A percentile compares a stretch with the other conserved stretches of the same genome.
These are phyloP conservation scores for Todiramphus saurophagus DNA, from an alignment of 2,113 vertebrate species.

Conservation along the genomic window DNA sequence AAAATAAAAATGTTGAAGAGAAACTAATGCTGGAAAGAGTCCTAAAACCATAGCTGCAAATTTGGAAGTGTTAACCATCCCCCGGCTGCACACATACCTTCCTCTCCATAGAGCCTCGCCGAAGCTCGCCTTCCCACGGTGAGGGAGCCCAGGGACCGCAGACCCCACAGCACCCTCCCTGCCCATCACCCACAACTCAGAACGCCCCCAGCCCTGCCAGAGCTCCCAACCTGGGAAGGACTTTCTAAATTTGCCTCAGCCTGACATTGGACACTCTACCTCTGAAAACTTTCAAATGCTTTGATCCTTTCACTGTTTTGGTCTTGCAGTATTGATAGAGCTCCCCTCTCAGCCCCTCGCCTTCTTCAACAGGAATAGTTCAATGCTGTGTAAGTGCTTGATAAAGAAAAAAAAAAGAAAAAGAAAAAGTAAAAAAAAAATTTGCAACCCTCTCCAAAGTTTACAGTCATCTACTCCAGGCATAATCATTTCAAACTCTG, in stretches of 20 bases:
- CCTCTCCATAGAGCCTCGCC: not conserved
- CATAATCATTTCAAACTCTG: constrained; percentile 68
- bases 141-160: rapidly evolving
- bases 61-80: constrained; percentile 26
- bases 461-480: constrained; percentile 27
- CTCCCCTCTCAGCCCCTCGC: not conserved
- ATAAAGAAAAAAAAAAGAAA: not conserved
- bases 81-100: constrained; percentile 9
- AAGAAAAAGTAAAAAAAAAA: not conserved
- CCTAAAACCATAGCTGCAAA: constrained; percentile 22
- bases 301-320: not conserved
- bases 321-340: not conserved
- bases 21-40: constrained; percentile 52
- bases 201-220: rapidly evolving
- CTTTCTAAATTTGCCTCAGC: not conserved
- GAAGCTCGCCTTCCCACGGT: rapidly evolving
- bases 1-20: constrained; percentile 66
- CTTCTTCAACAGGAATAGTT: not conserved
- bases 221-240: not conserved
- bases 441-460: constrained; percentile 63
- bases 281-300: not conserved
- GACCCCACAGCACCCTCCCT: not conserved
- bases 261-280: not conserved
- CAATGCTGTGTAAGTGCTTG: not conserved
- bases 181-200: not conserved